phyloP scores from a whole-genome alignment of 1,140 invertebrate species.

The Microplitis demolitor region DNA sequence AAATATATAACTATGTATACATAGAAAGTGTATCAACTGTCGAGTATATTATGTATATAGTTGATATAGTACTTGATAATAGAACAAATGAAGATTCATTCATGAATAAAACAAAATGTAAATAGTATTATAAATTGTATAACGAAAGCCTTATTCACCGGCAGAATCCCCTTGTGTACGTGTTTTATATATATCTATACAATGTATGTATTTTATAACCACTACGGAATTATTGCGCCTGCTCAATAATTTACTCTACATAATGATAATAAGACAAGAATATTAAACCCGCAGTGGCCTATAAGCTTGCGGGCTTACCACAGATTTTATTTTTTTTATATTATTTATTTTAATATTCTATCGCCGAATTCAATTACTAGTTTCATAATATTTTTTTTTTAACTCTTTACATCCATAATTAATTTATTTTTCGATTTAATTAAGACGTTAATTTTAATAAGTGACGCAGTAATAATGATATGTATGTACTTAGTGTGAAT shows the following conservation, averaged over 20 bases:
- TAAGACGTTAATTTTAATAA: too few relatives aligned
- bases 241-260: constrained; percentile 32
- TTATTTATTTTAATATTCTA: background rate
- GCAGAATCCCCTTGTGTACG: background rate
- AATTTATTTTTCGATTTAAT: too few relatives aligned
- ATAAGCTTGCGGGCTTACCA: constrained; percentile 53
- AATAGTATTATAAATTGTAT: constrained; percentile 9
- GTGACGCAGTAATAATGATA: too few relatives aligned
- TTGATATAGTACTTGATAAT: background rate
- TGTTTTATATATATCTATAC: constrained; percentile 28
- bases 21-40: background rate
- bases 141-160: background rate
- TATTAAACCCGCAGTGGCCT: constrained; percentile 48
- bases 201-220: constrained; percentile 22
- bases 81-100: constrained; percentile 1
- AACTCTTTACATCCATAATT: too few relatives aligned
- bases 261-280: constrained; percentile 24
- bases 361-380: background rate
- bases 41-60: background rate
- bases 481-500: too few relatives aligned
- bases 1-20: too few relatives aligned
- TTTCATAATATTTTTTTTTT: too few relatives aligned
- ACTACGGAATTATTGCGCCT: constrained; percentile 43
- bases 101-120: constrained; percentile 6
- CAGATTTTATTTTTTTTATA: constrained; percentile 22